Evolutionary conservation across 2,888 invertebrate species (phyloP).

Genomic region (Drosophila sordidula): DNA sequence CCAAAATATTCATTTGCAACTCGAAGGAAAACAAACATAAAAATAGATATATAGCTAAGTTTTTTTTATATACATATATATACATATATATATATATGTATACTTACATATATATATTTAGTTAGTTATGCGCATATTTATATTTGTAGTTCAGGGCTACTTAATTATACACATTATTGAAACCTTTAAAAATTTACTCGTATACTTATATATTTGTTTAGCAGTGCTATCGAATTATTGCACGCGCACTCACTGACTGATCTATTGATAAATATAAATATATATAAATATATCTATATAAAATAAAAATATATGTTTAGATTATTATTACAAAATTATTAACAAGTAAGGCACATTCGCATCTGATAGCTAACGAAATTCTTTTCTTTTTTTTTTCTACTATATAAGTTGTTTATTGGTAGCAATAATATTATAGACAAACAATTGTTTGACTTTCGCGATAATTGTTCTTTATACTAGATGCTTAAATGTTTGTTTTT

Average conservation of each 20-base stretch:
- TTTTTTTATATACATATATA: slow-evolving; percentile 4
- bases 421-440: slow-evolving; percentile 1
- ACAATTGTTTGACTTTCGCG: slow-evolving; percentile 9
- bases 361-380: slow-evolving; percentile 19
- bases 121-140: too few species aligned
- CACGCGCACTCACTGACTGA: slow-evolving; percentile 55
- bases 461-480: slow-evolving; percentile 3
- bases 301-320: slow-evolving; percentile 1
- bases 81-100: slow-evolving; percentile 6
- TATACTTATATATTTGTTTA: slow-evolving; percentile 19
- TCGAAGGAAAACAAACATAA: slow-evolving; percentile 2
- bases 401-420: not conserved
- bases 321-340: slow-evolving; percentile 15
- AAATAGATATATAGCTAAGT: not conserved
- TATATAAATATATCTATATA: slow-evolving; percentile 1
- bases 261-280: slow-evolving; percentile 25
- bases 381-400: slow-evolving; percentile 1
- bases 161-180: slow-evolving; percentile 4
- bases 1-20: slow-evolving; percentile 12
- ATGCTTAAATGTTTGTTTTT: slow-evolving; percentile 5
- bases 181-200: not conserved
- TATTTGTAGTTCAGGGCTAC: slow-evolving; percentile 5
- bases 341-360: slow-evolving; percentile 10
- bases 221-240: slow-evolving; percentile 21
- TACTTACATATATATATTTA: not conserved